phyloP scores from a whole-genome alignment of 2,113 vertebrate genomes.

The Anthoscopus minutus region DNA sequence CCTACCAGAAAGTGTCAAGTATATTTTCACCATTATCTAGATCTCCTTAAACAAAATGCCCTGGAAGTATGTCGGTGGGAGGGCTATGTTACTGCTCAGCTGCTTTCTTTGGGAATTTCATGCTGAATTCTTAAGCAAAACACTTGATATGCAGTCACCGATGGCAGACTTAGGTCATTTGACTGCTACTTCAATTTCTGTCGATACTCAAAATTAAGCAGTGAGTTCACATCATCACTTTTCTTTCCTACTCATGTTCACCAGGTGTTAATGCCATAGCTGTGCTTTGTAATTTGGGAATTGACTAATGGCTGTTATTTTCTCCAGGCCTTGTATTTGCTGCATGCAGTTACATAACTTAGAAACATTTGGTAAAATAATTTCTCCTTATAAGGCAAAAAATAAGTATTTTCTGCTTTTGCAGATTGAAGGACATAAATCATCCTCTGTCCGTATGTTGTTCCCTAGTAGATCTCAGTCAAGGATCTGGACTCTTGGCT shows the following conservation, averaged over 20 bases:
- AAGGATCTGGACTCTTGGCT: not conserved
- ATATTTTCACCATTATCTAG: not conserved
- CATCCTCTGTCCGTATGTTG: not conserved
- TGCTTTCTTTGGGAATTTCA: not conserved
- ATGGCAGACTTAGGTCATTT: not conserved
- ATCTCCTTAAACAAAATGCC: not conserved
- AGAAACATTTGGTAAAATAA: not conserved
- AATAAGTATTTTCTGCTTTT: not conserved
- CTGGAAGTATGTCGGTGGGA: not conserved
- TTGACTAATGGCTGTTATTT: not conserved
- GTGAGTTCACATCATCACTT: not conserved
- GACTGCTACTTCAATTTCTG: not conserved
- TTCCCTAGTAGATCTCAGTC: not conserved
- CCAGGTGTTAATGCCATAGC: not conserved
- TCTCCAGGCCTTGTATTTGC: not conserved
- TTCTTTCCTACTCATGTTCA: rapidly evolving
- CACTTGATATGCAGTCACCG: not conserved
- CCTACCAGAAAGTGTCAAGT: not conserved
- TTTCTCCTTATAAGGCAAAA: not conserved
- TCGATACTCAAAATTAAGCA: not conserved
- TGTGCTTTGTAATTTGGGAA: not conserved
- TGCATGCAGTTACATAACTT: not conserved
- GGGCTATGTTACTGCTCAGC: not conserved
- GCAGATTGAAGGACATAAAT: not conserved
- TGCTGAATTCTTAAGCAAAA: not conserved